Evolutionary conservation across 2,888 invertebrate species (phyloP), one percentile per base, ranked within the genome.

Genomic region (Trachelus iudaicus): DNA sequence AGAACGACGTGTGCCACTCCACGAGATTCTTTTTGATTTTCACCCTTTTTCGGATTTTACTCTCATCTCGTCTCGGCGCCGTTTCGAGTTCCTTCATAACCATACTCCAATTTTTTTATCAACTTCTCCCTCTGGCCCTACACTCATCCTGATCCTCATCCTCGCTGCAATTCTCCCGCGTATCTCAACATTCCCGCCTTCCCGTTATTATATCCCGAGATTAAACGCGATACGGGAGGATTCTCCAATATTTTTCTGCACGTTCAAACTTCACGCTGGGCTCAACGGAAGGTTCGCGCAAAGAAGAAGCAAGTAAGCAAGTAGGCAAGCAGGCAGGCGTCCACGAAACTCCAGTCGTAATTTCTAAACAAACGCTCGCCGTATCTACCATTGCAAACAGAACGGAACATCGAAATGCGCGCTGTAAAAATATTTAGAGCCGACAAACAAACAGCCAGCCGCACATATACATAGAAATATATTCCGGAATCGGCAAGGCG

Each of bases 21-120:
- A 74, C 73, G 78, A 78, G 80, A 83, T 83, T 81, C 82, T 86
- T 84, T 86, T 86, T 83, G 81, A 85, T 83, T 86, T 82, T 75
- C 76, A 75, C 79, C 78, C 77, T 79, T 78, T 68, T 73, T 77
- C 76, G 40, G 40, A 40, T 40, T 77, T 77, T 73, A 23, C 69
- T 33, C n/a, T 69, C 34, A 12, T 73, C 34, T 40, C 73, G 15
- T 33, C 40, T 13, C 34, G 33, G n/a, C 6, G n/a, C 69, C 69
- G 73, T 69, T 68, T 75, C 73, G 69, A 35, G 78, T 73, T 73
- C 75, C 76, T 77, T 34, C 76, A 31, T 30, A 73, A 33, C 77
- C 40, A 40, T 40, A 40, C 40, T 15, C 40, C 40, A 40, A 40
- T 40, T 40, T 40, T 40, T 40, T 40, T 40, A 40, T 40, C 40